phyloP scores from a whole-genome alignment of 2,888 invertebrate species.

The Tipula helvola region DNA sequence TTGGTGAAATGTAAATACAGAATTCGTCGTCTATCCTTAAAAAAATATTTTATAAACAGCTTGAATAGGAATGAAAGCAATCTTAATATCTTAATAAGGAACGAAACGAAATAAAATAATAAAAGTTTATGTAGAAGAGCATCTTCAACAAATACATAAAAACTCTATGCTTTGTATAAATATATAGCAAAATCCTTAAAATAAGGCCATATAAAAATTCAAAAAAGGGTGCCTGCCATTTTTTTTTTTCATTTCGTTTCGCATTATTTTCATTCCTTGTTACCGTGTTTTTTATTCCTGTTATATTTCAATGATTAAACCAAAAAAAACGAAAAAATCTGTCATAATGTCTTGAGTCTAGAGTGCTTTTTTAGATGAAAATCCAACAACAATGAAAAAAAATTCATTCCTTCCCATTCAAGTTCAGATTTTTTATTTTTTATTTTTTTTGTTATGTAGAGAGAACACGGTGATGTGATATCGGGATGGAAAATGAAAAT shows the following conservation, averaged over 20 bases:
- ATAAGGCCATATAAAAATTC: background rate
- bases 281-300: background rate
- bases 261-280: background rate
- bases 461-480: background rate
- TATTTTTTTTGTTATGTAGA: background rate
- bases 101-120: background rate
- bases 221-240: background rate
- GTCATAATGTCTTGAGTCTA: background rate
- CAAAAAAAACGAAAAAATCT: background rate
- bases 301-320: background rate
- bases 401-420: background rate
- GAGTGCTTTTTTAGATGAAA: background rate
- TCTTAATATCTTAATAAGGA: background rate
- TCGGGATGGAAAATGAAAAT: background rate
- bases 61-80: background rate
- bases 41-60: background rate
- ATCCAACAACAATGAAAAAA: background rate
- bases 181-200: background rate
- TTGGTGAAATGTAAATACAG: background rate
- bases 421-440: background rate
- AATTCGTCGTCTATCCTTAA: background rate
- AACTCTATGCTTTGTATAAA: background rate
- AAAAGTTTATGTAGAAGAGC: background rate
- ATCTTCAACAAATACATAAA: background rate
- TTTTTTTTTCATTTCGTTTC: background rate